phyloP scores from a whole-genome alignment of 2,888 invertebrate genomes.

The Cosmia pyralina region DNA sequence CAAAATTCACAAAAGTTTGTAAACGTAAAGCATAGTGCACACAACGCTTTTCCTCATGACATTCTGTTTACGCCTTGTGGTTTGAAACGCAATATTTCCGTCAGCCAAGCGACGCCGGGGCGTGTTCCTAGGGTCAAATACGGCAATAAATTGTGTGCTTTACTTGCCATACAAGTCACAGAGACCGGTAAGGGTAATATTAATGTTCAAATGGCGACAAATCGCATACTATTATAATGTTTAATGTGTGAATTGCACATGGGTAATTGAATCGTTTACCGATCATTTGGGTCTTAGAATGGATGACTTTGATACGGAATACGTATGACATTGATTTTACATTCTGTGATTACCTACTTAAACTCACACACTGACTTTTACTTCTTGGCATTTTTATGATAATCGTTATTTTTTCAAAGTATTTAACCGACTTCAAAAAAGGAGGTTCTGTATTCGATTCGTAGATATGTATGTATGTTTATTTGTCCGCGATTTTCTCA shows the following conservation, averaged over 20 bases:
- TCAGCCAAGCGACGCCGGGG: slow-evolving; percentile 36
- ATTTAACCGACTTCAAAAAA: no score
- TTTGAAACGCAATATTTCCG: slow-evolving; percentile 48
- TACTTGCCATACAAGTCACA: slow-evolving; percentile 43
- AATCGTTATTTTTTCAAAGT: no score
- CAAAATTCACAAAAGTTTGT: slow-evolving; percentile 40
- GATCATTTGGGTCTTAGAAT: slow-evolving; percentile 26
- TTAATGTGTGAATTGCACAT: slow-evolving; percentile 40
- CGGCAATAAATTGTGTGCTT: slow-evolving; percentile 54
- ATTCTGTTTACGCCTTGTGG: slow-evolving; percentile 47
- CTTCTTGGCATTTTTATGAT: no score
- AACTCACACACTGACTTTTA: no score
- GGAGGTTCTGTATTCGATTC: no score
- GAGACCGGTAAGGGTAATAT: slow-evolving; percentile 46
- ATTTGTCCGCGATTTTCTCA: no score
- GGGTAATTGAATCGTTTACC: slow-evolving; percentile 40
- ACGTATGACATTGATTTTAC: no score
- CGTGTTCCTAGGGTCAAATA: slow-evolving; percentile 50
- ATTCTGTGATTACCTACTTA: no score
- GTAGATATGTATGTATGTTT: no score
- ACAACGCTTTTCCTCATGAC: slow-evolving; percentile 12
- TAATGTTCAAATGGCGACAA: slow-evolving; percentile 50
- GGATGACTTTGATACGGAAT: no score
- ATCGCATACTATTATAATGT: slow-evolving; percentile 50
- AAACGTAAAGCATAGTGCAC: slow-evolving; percentile 16